phyloP scores from a whole-genome alignment of 2,113 vertebrate species.

The Colinus virginianus region DNA sequence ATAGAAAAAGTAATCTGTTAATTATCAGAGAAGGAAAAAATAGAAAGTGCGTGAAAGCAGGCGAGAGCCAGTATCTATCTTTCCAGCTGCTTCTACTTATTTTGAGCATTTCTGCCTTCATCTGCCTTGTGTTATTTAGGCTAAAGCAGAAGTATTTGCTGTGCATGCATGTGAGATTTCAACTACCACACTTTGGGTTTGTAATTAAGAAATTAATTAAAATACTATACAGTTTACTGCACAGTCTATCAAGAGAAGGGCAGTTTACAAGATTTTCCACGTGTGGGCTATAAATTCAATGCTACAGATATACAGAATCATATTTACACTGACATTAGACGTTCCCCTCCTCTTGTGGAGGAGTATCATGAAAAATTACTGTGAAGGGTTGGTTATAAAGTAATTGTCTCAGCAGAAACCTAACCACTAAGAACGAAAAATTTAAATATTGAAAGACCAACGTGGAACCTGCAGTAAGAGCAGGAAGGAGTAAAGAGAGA shows the following conservation, averaged over 20 bases:
- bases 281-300: constrained; percentile 52
- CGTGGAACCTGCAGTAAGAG: not conserved
- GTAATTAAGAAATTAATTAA: constrained; percentile 79
- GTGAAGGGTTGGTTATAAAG: constrained; percentile 47
- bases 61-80: constrained; percentile 30
- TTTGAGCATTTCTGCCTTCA: constrained; percentile 43
- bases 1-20: constrained; percentile 51
- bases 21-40: constrained; percentile 15
- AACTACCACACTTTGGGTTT: constrained; percentile 51
- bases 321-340: constrained; percentile 58
- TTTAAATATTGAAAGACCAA: not conserved
- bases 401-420: constrained; percentile 55
- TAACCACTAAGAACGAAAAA: not conserved
- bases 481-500: not conserved
- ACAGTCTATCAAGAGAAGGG: constrained; percentile 63
- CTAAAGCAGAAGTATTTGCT: constrained; percentile 35
- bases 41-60: constrained; percentile 48
- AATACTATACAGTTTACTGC: constrained; percentile 75
- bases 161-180: constrained; percentile 62
- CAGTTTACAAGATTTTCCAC: constrained; percentile 67
- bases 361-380: constrained; percentile 60
- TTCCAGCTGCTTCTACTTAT: constrained; percentile 55
- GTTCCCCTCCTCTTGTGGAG: constrained; percentile 62
- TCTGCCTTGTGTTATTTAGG: constrained; percentile 5
- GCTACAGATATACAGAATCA: constrained; percentile 38